Evolutionary conservation across 2,797 vertebrate species (phyloP), one percentile per base, ranked within the genome.

Genomic region (Pterois miles): DNA sequence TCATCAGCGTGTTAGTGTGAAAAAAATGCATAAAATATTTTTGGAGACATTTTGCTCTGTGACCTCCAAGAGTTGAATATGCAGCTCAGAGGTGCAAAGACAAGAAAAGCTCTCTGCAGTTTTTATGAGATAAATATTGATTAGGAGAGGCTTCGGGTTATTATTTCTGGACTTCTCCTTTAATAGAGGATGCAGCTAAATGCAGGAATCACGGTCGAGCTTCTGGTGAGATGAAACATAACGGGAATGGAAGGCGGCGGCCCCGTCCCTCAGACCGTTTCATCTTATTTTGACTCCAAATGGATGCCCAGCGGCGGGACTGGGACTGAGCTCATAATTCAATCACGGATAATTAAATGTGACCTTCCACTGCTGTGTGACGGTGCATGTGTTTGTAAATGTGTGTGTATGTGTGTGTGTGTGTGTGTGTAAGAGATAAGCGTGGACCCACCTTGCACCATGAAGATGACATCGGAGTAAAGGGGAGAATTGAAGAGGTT

Each of bases 401-500:
- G 50, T 52, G 65, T n/a, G 43, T 52, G 50, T 23, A 20, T 48
- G 46, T 22, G n/a, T 23, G 48, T n/a, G 48, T 31, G 27, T 31
- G 53, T 27, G 13, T 54, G 57, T 8, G 40, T 20, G 67, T 36
- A 4, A 36, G 23, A 34, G 52, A 73, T 71, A 16, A 53, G 43
- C 29, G 2, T 27, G 50, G 40, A 86, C 54, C 2, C 95, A 97
- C 98, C 98, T 98, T 99, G 97, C 90, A 99, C 96, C 96, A 98
- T 98, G 84, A 99, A 99, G 91, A 98, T 97, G 87, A 99, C 97
- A 89, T 99, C 98, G 33, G 98, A 98, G 78, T 98, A 97, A 40
- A 98, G 93, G 57, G 97, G 96, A 1, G 96, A 98, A 77, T 99
- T 99, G 89, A 98, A 98, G 86, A 99, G 97, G 87, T 96, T 96